These are phyloP conservation scores for Catharus minimus DNA, from an alignment of 2,113 vertebrate genomes.

Conservation along the genomic window DNA sequence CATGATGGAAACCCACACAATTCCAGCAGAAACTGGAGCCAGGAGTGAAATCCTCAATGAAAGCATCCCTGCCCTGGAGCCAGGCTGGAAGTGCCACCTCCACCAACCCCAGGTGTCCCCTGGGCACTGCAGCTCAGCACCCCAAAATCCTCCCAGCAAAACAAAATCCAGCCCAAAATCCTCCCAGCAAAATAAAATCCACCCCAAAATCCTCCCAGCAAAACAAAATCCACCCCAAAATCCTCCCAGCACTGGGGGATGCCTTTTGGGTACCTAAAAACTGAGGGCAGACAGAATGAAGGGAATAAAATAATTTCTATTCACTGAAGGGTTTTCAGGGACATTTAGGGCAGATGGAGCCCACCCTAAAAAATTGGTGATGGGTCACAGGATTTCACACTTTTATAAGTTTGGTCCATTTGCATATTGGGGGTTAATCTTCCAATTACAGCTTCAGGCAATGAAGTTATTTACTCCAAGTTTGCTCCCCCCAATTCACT, in stretches of 20 bases:
- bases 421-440: not conserved
- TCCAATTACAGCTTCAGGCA: not conserved
- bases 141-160: not conserved
- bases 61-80: not conserved
- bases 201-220: not conserved
- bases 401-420: not conserved
- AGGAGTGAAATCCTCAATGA: not conserved
- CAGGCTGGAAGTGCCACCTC: not conserved
- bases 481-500: not conserved
- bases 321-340: not conserved
- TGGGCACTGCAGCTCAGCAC: no score
- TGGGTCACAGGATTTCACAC: fast-evolving
- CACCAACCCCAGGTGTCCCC: not conserved
- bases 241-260: not conserved
- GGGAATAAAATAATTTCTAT: fast-evolving
- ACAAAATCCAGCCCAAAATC: not conserved
- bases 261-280: not conserved
- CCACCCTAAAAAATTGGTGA: fast-evolving
- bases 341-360: not conserved
- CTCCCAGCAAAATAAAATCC: no score
- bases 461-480: not conserved
- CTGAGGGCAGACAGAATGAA: not conserved
- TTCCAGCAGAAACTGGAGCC: not conserved
- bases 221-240: not conserved
- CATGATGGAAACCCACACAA: fast-evolving